Evolutionary conservation across 2,797 vertebrate species (phyloP).

Genomic region (Lacerta viridis): DNA sequence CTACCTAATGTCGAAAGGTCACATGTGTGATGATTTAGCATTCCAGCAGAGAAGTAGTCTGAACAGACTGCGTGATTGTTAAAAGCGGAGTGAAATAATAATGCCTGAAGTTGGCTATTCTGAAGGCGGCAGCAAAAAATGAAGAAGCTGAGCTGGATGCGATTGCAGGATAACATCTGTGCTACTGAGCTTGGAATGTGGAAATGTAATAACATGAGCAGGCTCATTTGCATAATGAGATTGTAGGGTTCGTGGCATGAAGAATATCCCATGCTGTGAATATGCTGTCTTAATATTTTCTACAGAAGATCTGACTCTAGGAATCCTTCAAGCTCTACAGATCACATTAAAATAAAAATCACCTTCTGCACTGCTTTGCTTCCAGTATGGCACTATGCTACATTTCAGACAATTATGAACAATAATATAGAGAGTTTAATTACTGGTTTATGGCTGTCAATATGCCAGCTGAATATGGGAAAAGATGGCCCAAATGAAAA

Average conservation of each 20-base stretch:
- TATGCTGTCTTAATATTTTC: constrained; percentile 53
- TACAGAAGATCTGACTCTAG: constrained; percentile 44
- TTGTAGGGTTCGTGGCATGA: constrained; percentile 34
- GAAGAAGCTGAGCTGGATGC: neutral
- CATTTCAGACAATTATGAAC: constrained; percentile 39
- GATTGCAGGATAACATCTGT: constrained; percentile 54
- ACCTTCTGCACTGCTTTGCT: constrained; percentile 17
- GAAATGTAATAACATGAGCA: constrained; percentile 58
- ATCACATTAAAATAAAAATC: constrained; percentile 28
- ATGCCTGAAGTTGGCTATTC: neutral
- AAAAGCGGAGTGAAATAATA: constrained; percentile 2
- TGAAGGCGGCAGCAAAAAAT: neutral
- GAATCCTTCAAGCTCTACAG: constrained; percentile 49
- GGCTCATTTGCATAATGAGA: constrained; percentile 66
- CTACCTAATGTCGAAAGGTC: constrained; percentile 13
- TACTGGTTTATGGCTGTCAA: constrained; percentile 16
- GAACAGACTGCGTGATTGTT: constrained; percentile 3
- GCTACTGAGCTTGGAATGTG: constrained; percentile 53
- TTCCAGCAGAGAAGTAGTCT: constrained; percentile 37
- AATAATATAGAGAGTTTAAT: constrained; percentile 42
- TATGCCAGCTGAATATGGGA: constrained; percentile 7
- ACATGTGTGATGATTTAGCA: neutral
- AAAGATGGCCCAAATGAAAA: constrained; percentile 16
- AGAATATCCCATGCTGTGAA: constrained; percentile 51
- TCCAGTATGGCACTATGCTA: constrained; percentile 17